Evolutionary conservation across 2,797 vertebrate species (phyloP).

Genomic region (Hafferia zeledoni): DNA sequence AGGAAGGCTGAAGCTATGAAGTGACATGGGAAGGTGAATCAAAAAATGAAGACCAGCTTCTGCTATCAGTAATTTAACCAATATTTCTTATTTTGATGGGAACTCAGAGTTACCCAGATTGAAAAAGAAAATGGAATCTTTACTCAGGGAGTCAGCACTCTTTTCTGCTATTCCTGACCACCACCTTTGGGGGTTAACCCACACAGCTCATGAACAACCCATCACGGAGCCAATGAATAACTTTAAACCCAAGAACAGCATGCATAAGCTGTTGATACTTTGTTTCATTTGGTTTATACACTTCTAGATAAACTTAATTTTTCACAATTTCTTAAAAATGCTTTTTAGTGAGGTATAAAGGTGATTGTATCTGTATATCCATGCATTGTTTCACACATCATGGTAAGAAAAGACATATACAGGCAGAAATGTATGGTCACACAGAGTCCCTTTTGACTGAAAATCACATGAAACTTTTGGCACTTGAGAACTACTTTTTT

Average conservation of each 20-base stretch:
- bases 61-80: not conserved
- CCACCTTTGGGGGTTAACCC: not conserved
- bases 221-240: not conserved
- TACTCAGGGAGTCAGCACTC: not conserved
- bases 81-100: not conserved
- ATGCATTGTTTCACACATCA: not conserved
- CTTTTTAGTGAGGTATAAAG: not conserved
- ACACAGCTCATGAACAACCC: not conserved
- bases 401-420: not conserved
- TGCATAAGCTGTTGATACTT: not conserved
- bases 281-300: not conserved
- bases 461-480: not conserved
- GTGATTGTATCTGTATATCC: not conserved
- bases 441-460: not conserved
- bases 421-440: not conserved
- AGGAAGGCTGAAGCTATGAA: not conserved
- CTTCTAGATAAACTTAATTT: not conserved
- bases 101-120: not conserved
- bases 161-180: constrained; percentile 14
- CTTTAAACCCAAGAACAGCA: not conserved
- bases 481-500: not conserved
- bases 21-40: not conserved
- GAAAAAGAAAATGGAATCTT: not conserved
- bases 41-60: not conserved
- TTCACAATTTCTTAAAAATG: not conserved